Evolutionary conservation across 2,888 invertebrate genomes (phyloP).

Genomic region (Cantharis rustica): DNA sequence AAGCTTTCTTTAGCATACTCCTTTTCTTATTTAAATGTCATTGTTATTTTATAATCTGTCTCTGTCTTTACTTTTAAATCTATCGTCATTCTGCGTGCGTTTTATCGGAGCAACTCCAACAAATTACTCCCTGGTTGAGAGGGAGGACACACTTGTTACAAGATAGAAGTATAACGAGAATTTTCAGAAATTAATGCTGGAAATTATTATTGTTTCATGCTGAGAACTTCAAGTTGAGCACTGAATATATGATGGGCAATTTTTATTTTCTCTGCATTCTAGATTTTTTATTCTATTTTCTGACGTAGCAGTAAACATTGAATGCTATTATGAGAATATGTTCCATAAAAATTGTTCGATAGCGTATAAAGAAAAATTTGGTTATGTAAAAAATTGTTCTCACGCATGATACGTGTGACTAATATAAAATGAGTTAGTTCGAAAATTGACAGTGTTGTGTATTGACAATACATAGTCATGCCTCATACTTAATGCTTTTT

Average conservation of each 20-base stretch:
- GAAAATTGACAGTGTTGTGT: slow-evolving; percentile 39
- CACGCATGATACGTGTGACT: slow-evolving; percentile 45
- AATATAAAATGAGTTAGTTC: slow-evolving; percentile 41
- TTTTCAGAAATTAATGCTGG: slow-evolving; percentile 51
- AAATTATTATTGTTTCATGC: slow-evolving; percentile 26
- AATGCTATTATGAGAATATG: not conserved
- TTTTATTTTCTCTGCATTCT: not conserved
- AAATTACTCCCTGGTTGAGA: slow-evolving; percentile 50
- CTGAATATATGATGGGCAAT: slow-evolving; percentile 3
- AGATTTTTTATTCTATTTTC: not conserved
- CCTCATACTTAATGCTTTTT: slow-evolving; percentile 42
- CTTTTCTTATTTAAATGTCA: slow-evolving; percentile 51
- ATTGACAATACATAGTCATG: slow-evolving; percentile 37
- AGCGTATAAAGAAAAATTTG: not conserved
- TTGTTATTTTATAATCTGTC: slow-evolving; percentile 54
- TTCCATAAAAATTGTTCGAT: not conserved
- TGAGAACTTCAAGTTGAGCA: slow-evolving; percentile 7
- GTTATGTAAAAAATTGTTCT: slow-evolving; percentile 32
- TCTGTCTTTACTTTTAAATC: slow-evolving; percentile 54
- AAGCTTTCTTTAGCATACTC: slow-evolving; percentile 35
- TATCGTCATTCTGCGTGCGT: slow-evolving; percentile 56
- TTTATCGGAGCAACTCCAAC: slow-evolving; percentile 53
- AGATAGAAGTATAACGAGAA: slow-evolving; percentile 37
- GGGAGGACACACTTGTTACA: slow-evolving; percentile 35
- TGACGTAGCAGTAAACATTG: not conserved